phyloP scores from a whole-genome alignment of 2,113 vertebrate species.

The Petrocephalus zakoni region DNA sequence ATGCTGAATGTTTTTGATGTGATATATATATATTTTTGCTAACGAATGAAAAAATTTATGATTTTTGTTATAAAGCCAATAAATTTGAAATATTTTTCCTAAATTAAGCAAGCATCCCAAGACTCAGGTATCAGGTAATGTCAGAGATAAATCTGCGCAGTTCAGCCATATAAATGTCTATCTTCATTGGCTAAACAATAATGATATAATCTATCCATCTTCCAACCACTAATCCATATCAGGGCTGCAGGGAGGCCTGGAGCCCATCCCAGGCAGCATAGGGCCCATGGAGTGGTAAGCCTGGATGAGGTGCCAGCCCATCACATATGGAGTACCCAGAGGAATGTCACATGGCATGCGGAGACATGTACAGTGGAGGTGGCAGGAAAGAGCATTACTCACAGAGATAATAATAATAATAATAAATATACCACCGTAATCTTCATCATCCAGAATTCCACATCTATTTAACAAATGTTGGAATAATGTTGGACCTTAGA shows the following conservation, averaged over 20 bases:
- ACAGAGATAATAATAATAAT: not conserved
- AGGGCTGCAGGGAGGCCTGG: not conserved
- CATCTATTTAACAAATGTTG: not conserved
- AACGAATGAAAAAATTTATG: not conserved
- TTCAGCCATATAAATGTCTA: not conserved
- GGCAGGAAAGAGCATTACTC: not conserved
- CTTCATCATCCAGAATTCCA: not conserved
- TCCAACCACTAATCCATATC: not conserved
- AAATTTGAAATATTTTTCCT: not conserved
- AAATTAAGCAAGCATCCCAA: not conserved
- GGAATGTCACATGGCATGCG: not conserved
- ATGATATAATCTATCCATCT: not conserved
- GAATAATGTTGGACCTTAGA: not conserved
- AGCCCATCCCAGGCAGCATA: not conserved
- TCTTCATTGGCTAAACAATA: not conserved
- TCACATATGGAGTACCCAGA: not conserved
- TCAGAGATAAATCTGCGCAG: not conserved
- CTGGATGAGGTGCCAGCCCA: not conserved
- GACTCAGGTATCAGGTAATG: not conserved
- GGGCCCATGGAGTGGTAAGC: not conserved
- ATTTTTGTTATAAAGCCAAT: not conserved
- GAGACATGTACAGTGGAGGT: not conserved
- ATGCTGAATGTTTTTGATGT: not conserved
- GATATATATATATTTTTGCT: not conserved
- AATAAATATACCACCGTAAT: not conserved